A percentile compares a stretch with the other conserved stretches of the same genome.
Conservation (phyloP, 2,888 invertebrate species). For the Paralinhomoeus sp. region DNA sequence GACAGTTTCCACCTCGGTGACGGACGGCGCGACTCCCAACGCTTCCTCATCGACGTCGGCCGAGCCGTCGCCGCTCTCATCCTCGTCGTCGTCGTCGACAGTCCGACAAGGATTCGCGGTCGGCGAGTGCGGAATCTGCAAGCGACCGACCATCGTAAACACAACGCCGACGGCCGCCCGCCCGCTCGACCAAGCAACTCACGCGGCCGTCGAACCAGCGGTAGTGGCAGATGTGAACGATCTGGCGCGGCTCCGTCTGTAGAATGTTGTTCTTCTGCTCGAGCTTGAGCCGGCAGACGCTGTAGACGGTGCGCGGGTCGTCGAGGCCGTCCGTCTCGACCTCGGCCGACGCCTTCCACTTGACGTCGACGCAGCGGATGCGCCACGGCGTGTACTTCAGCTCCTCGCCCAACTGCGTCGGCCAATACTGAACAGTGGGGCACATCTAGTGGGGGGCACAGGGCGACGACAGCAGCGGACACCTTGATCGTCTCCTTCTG, state of each 20-base stretch:
- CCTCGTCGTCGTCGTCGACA: too few relatives aligned
- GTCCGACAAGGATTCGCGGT: too few relatives aligned
- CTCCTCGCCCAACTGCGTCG: constrained; percentile 4
- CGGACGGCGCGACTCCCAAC: too few relatives aligned
- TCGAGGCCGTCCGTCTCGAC: not conserved
- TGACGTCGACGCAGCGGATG: constrained; percentile 3
- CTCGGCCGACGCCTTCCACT: constrained; percentile 1
- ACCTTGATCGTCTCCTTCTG: constrained; percentile 4
- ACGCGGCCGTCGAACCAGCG: constrained; percentile 8
- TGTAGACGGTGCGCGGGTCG: constrained; percentile 5
- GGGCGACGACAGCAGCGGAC: too few relatives aligned
- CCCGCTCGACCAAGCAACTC: too few relatives aligned
- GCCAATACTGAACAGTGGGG: constrained; percentile 11
- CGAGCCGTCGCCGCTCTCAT: too few relatives aligned
- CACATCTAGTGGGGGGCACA: too few relatives aligned
- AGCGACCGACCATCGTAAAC: too few relatives aligned
- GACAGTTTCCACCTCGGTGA: too few relatives aligned
- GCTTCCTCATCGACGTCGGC: too few relatives aligned
- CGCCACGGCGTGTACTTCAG: constrained; percentile 7
- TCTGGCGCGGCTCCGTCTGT: constrained; percentile 1
- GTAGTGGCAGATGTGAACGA: constrained; percentile 3
- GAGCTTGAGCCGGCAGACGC: constrained; percentile 5
- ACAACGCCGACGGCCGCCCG: too few relatives aligned
- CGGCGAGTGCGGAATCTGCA: too few relatives aligned
- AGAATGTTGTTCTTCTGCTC: constrained; percentile 6